phyloP scores from a whole-genome alignment of 2,797 vertebrate genomes.

The Taeniopygia guttata region DNA sequence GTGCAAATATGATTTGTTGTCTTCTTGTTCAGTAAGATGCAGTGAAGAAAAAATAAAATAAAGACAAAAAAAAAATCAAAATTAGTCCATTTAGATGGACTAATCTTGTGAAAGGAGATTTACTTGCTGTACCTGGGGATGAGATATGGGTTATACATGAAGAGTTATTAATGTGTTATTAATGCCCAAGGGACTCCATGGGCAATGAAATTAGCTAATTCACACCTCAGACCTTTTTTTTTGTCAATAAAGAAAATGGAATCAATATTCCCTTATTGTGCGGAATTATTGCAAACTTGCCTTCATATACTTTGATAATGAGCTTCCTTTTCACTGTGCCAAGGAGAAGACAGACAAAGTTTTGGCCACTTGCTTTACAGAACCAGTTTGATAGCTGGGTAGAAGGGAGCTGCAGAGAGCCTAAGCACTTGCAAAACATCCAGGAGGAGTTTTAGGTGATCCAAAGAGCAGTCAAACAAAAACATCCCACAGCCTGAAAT shows the following conservation, averaged over 20 bases:
- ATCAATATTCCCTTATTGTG: not conserved
- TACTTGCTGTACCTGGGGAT: not conserved
- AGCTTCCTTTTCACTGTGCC: constrained; percentile 9
- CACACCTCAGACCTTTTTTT: not conserved
- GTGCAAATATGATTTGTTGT: not conserved
- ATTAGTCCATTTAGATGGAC: not conserved
- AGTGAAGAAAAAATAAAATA: not conserved
- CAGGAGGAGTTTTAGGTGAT: not conserved
- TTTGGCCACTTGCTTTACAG: not conserved
- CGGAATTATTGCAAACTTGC: not conserved
- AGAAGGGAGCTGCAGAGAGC: not conserved
- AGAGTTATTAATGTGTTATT: too few relatives aligned
- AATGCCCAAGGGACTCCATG: not conserved
- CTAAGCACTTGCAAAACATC: not conserved
- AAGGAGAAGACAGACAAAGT: not conserved
- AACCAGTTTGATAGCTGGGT: not conserved
- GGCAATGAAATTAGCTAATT: not conserved
- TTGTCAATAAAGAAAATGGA: not conserved
- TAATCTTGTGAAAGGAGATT: not conserved
- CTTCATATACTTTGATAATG: not conserved
- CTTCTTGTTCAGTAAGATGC: not conserved
- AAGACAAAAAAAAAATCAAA: not conserved
- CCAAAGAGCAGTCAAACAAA: constrained; percentile 10
- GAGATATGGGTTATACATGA: not conserved
- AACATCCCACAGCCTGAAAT: constrained; percentile 2